Base-by-base conservation (phyloP, 1,140 invertebrate species). In the Drosophila micromelanica region DNA sequence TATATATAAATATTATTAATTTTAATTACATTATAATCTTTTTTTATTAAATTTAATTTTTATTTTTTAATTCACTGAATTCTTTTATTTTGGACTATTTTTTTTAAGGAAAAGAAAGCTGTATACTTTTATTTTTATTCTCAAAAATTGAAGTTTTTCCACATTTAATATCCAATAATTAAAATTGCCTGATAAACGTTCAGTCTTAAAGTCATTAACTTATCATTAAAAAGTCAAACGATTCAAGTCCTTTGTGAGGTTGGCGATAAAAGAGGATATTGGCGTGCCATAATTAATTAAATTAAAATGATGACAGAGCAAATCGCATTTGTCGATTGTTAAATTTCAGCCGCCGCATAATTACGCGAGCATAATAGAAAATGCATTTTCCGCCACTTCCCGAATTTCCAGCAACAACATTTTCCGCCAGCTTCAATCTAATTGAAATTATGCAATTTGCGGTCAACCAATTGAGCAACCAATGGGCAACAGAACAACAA, bases 391-490 rank as follows among this genome's bases (percentile, higher is more conserved):
- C 5, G 4, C n/a, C 45, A 46, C 49, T 51, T 46, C 13, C 32
- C 30, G 20, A 11, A 40, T 35, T 40, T 42, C n/a, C 13, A n/a
- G 20, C 11, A 20, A 40, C 43, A 32, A 37, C 30, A 5, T 37
- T 35, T 52, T 35, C n/a, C 13, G 40, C 13, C 15, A 1, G 45
- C 3, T 23, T 17, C 11, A 52, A 55, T 63, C 64, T 64, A 74
- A 77, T 70, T 74, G 64, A 55, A 77, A 77, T 74, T 70, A 70
- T 74, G 54, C 71, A 77, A 77, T 60, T 74, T 73, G 64, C 42
- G 71, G 75, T 64, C 60, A 55, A 60, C 71, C 69, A 70, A 70
- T 46, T 70, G 67, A 49, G n/a, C 37, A 62, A 40, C 45, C 73
- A 62, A 42, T 48, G 42, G 35, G 11, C 56, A 70, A 76, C 45